These are phyloP conservation scores for Dromius quadrimaculatus DNA, from an alignment of 2,888 invertebrate species.

Conservation along the genomic window DNA sequence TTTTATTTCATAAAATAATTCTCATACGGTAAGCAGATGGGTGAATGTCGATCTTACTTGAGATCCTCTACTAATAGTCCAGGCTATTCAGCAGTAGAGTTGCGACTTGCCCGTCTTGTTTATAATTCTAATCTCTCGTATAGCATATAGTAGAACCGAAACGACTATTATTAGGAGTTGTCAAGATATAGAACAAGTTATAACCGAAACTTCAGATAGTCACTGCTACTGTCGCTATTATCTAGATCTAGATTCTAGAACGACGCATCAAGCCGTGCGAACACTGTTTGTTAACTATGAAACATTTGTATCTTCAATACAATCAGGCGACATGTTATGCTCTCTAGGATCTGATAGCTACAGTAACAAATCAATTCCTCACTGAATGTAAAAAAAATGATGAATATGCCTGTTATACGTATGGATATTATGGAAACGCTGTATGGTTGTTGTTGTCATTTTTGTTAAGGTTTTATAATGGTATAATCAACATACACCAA, in stretches of 20 bases:
- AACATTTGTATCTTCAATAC: conserved; percentile 36
- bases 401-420: no score
- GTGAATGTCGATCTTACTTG: no score
- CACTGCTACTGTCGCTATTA: background rate
- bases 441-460: no score
- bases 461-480: no score
- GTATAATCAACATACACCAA: no score
- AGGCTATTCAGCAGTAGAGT: background rate
- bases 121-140: conserved; percentile 10
- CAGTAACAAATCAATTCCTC: conserved; percentile 10
- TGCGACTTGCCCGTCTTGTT: background rate
- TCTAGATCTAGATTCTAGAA: conserved; percentile 4
- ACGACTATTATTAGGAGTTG: conserved; percentile 35
- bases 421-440: no score
- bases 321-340: conserved; percentile 17
- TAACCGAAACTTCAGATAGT: background rate
- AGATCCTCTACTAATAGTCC: no score
- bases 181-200: conserved; percentile 11
- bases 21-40: no score
- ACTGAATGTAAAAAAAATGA: no score
- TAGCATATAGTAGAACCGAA: conserved; percentile 6
- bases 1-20: no score
- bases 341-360: background rate
- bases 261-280: background rate
- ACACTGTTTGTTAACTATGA: conserved; percentile 34